Evolutionary conservation across 2,888 invertebrate species (phyloP).

Genomic region (Scaeva pyrastri): DNA sequence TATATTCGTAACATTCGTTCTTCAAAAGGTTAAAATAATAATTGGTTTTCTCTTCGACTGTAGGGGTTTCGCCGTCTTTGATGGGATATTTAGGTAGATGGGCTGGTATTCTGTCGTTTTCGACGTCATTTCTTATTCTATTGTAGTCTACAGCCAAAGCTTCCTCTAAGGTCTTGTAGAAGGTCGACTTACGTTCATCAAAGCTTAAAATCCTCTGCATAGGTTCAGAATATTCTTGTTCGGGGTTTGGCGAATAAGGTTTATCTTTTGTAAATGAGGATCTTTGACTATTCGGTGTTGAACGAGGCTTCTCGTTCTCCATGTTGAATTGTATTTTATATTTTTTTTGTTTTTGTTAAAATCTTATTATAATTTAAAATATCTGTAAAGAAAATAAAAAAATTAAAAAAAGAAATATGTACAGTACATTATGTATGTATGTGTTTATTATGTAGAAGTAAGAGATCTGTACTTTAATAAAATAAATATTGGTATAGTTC

Average conservation of each 20-base stretch:
- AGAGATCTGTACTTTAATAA: too few relatives aligned
- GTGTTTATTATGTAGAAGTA: too few relatives aligned
- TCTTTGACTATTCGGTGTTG: conserved; percentile 53
- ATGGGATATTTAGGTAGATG: conserved; percentile 62
- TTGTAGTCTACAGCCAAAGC: conserved; percentile 78
- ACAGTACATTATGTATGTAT: too few relatives aligned
- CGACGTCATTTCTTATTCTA: conserved; percentile 68
- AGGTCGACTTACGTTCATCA: conserved; percentile 79
- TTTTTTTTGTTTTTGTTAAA: conserved; percentile 5
- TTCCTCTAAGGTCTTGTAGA: conserved; percentile 79
- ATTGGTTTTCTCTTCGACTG: conserved; percentile 47
- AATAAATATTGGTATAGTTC: too few relatives aligned
- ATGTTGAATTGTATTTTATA: conserved; percentile 59
- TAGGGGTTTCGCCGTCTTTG: conserved; percentile 46
- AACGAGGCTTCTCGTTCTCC: conserved; percentile 63
- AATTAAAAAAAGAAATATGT: too few relatives aligned
- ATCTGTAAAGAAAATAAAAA: conserved; percentile 13
- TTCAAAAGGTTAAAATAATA: conserved; percentile 79
- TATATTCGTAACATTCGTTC: conserved; percentile 81
- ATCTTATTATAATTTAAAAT: conserved; percentile 28
- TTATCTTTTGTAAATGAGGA: conserved; percentile 73
- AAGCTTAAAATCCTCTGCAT: conserved; percentile 79
- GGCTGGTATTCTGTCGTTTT: conserved; percentile 58
- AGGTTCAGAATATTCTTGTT: conserved; percentile 75
- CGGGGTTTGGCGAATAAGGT: conserved; percentile 76